phyloP scores from a whole-genome alignment of 2,797 vertebrate genomes.

The Anisognathus igniventris region DNA sequence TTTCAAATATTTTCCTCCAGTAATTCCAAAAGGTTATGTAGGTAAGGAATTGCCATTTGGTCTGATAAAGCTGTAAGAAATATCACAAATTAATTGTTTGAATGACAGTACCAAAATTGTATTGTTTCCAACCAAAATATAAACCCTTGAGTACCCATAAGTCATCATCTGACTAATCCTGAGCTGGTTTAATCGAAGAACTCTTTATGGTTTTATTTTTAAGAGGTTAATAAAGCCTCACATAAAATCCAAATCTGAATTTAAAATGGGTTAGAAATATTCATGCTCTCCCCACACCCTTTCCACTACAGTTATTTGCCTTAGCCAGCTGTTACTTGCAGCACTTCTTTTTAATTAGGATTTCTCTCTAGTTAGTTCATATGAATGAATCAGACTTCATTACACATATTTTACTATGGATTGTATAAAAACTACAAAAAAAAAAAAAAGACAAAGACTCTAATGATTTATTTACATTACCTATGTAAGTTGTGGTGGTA shows the following conservation, averaged over 20 bases:
- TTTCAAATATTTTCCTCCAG: not conserved
- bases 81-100: not conserved
- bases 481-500: not conserved
- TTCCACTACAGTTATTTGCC: not conserved
- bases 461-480: not conserved
- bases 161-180: not conserved
- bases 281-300: not conserved
- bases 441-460: not conserved
- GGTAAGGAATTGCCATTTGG: not conserved
- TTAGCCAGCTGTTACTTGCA: not conserved
- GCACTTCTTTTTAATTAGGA: not conserved
- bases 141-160: not conserved
- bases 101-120: not conserved
- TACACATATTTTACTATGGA: not conserved
- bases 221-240: not conserved
- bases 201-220: not conserved
- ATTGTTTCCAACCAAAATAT: not conserved
- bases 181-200: not conserved
- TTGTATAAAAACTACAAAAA: not conserved
- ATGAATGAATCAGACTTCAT: not conserved
- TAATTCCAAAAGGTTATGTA: not conserved
- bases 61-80: not conserved
- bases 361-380: not conserved
- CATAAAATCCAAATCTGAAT: not conserved
- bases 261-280: not conserved